These are phyloP conservation scores for Chascanopsetta lugubris DNA, from an alignment of 2,113 vertebrate genomes.

Conservation along the genomic window DNA sequence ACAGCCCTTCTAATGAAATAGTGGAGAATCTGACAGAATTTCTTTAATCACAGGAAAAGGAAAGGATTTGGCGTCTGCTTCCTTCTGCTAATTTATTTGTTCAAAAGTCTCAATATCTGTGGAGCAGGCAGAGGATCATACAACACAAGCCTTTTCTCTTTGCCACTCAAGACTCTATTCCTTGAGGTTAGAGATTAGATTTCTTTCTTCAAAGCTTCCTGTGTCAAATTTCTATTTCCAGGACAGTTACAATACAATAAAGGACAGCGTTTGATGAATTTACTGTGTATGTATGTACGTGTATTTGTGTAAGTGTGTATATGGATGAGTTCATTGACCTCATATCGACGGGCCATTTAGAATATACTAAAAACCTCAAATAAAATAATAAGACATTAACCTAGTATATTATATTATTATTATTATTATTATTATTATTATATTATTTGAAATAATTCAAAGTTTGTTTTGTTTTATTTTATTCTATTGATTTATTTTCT, in stretches of 20 bases:
- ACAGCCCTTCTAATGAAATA: conserved; percentile 38
- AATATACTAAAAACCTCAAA: not conserved
- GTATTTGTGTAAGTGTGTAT: not conserved
- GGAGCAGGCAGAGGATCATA: conserved; percentile 61
- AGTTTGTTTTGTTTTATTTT: too few species aligned
- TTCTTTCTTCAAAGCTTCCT: conserved; percentile 10
- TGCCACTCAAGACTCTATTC: conserved; percentile 43
- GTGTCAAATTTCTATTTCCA: conserved; percentile 35
- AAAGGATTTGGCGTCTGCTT: conserved; percentile 61
- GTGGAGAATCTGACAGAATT: conserved; percentile 52
- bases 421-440: too few species aligned
- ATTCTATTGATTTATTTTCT: too few species aligned
- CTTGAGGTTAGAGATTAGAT: conserved; percentile 49
- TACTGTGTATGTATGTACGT: not conserved
- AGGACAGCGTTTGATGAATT: conserved; percentile 8
- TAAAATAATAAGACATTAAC: not conserved
- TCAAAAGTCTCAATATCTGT: conserved; percentile 71
- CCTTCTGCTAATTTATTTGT: conserved; percentile 71
- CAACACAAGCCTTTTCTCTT: conserved; percentile 51
- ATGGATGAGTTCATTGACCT: not conserved
- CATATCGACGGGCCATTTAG: not conserved
- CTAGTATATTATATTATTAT: not conserved
- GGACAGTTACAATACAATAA: conserved; percentile 23
- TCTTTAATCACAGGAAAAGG: conserved; percentile 71
- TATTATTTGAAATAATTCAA: not conserved